Base-by-base conservation (phyloP, 2,113 vertebrate species). In the Notechis scutatus region DNA sequence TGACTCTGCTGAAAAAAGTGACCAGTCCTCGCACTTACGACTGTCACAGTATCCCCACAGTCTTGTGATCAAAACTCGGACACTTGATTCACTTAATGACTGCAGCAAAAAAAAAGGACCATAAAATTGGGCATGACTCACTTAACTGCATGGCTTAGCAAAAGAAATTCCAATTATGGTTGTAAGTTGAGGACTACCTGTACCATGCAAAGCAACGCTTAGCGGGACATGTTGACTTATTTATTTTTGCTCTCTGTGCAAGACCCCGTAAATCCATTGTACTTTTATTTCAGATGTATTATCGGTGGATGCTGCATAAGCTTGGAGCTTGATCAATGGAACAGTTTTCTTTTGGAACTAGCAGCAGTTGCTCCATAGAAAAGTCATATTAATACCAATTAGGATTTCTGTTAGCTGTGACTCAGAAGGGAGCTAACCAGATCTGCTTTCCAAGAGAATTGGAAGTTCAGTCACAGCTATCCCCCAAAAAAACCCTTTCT, bases 301-400 rank as follows among this genome's bases (percentile, higher is more conserved):
- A 26, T 7, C 47, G 1, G 47, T 50, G 8, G 52, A 69, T 0
- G 90, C 42, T 93, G 88, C 89, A 85, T 42, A 61, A 24, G 4
- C 1, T 47, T 12, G 2, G 23, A 45, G 45, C 23, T 14, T 81
- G 90, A 20, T 0, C 0, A 8, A 61, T n/a, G 57, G 21, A 59
- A n/a, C 5, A 0, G 81, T 91, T 94, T 85, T 11, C 90, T 23
- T 5, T 47, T 88, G 93, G 89, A 74, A 92, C 11, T 93, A 90
- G 45, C 96, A 52, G 20, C 92, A n/a, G 91, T 10, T 15, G 0
- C 2, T 91, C 57, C 93, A 92, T 87, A 88, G 0, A 90, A 55
- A 92, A 89, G 4, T 21, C 85, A 50, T 88, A 90, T 39, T 24
- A 2, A 20, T 91, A 54, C 52, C 18, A 21, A 39, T 88, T 50